phyloP scores from a whole-genome alignment of 2,888 invertebrate genomes.

The Hirtodrosophila alboralis region DNA sequence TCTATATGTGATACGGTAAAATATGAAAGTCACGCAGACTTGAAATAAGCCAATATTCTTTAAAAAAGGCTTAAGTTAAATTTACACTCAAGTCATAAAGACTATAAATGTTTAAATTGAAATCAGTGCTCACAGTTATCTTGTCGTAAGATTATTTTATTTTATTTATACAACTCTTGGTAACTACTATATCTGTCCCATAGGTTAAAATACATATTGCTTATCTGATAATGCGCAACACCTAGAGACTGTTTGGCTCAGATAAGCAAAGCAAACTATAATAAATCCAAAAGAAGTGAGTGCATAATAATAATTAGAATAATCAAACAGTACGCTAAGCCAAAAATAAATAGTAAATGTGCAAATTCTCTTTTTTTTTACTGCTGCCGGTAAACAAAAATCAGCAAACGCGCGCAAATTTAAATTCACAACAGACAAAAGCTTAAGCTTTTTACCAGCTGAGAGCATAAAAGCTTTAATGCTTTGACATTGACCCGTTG shows the following conservation, averaged over 20 bases:
- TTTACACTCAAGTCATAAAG: not conserved
- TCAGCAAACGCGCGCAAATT: constrained; percentile 11
- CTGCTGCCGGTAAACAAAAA: not conserved
- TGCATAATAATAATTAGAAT: too few relatives aligned
- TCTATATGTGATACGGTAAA: too few relatives aligned
- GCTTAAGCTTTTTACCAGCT: too few relatives aligned
- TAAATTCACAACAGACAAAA: constrained; percentile 42
- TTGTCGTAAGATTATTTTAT: constrained; percentile 25
- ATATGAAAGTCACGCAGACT: too few relatives aligned
- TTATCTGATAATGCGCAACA: constrained; percentile 31
- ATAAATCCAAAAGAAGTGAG: not conserved
- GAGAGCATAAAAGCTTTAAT: constrained; percentile 22
- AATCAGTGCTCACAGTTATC: constrained; percentile 38
- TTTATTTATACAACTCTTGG: not conserved
- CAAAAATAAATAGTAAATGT: constrained; percentile 1
- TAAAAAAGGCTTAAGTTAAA: too few relatives aligned
- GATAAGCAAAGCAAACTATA: constrained; percentile 18
- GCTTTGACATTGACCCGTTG: not conserved
- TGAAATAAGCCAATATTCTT: too few relatives aligned
- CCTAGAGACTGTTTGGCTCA: not conserved
- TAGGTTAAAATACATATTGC: constrained; percentile 6
- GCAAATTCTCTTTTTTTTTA: too few relatives aligned
- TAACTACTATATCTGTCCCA: not conserved
- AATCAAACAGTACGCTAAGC: too few relatives aligned
- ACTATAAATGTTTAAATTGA: constrained; percentile 13